Percentiles rank a stretch among this genome's conserved stretches.
Evolutionary conservation across 2,888 invertebrate genomes (phyloP).

Genomic region (Bugula neritina): DNA sequence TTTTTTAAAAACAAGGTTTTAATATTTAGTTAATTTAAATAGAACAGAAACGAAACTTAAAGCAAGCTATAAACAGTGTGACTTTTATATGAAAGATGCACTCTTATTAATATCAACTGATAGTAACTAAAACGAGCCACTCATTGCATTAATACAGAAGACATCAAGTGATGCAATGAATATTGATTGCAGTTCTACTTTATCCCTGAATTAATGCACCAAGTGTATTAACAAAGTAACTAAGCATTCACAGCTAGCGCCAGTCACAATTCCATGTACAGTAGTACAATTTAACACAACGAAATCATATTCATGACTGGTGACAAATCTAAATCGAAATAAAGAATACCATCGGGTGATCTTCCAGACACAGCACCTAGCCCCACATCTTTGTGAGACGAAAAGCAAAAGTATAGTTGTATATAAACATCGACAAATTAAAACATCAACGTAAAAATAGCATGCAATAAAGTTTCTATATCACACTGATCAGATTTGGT

Average conservation of each 20-base stretch:
- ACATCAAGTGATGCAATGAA: not conserved
- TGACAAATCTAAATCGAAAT: not conserved
- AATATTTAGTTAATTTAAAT: too few relatives aligned
- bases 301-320: not conserved
- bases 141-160: not conserved
- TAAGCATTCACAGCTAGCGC: not conserved
- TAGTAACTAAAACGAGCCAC: not conserved
- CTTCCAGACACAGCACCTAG: not conserved
- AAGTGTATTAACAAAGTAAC: not conserved
- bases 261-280: not conserved
- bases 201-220: not conserved
- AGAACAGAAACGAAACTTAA: too few relatives aligned
- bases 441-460: too few relatives aligned
- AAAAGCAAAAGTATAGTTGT: not conserved
- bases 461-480: too few relatives aligned
- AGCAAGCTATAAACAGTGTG: too few relatives aligned
- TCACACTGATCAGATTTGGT: too few relatives aligned
- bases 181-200: not conserved
- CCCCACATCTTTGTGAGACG: not conserved
- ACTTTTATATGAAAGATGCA: too few relatives aligned
- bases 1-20: too few relatives aligned
- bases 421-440: not conserved
- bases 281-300: not conserved
- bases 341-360: conserved; percentile 13
- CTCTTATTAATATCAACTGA: not conserved